Conservation (phyloP, 1,140 invertebrate species). For the Polypedilum pembai region DNA sequence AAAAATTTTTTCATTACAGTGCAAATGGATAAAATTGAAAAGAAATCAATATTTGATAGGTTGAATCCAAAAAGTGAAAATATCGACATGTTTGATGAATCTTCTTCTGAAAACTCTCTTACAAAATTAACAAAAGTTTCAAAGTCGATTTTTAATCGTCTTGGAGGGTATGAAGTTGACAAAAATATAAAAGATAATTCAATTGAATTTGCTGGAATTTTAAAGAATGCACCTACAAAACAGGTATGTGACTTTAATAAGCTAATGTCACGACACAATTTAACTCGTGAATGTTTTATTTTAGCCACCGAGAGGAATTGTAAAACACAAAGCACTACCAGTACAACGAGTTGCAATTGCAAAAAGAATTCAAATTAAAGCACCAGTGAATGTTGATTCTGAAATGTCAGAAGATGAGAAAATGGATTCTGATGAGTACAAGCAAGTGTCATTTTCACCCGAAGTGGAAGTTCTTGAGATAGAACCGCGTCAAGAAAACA, state of each 20-base stretch:
- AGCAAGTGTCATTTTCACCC: conserved; percentile 41
- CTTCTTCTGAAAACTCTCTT: no score
- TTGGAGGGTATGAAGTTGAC: conserved; percentile 35
- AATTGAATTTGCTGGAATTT: conserved; percentile 31
- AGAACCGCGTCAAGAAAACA: conserved; percentile 36
- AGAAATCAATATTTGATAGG: conserved; percentile 37
- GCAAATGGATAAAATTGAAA: conserved; percentile 39
- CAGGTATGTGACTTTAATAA: conserved; percentile 22
- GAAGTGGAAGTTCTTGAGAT: conserved; percentile 42
- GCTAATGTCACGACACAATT: no score
- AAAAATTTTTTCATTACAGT: conserved; percentile 33
- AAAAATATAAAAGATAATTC: neutral
- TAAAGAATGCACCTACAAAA: conserved; percentile 37
- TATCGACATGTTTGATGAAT: no score
- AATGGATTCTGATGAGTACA: conserved; percentile 37
- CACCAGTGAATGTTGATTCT: conserved; percentile 35
- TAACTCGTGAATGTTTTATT: neutral
- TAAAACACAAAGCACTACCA: neutral
- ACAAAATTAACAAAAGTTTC: no score
- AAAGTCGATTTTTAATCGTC: conserved; percentile 24
- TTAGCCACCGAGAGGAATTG: neutral
- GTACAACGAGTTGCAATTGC: conserved; percentile 30
- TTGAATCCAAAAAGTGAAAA: conserved; percentile 31
- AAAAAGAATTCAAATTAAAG: conserved; percentile 41
- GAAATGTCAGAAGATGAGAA: conserved; percentile 34